Base-by-base conservation (phyloP, 2,113 vertebrate species). In the Mystacornis crossleyi region DNA sequence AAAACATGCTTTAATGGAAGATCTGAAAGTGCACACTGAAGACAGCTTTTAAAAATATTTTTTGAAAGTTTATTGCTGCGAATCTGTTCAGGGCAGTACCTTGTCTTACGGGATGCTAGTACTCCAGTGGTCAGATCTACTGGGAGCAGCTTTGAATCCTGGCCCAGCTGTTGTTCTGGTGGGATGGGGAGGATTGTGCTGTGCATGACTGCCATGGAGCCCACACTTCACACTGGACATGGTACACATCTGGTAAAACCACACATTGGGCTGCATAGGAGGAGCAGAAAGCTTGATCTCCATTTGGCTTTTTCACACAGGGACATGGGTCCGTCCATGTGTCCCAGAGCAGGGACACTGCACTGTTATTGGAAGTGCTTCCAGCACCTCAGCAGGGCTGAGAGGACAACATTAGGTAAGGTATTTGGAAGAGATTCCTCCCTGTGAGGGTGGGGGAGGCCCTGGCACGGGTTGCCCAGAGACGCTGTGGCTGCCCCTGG, bases 261-360 rank as follows among this genome's bases (percentile, higher is more conserved):
- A 25, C 53, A 14, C 1, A 1, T 3, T 36, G 72, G 50, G 42
- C 89, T 90, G 64, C 40, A 10, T 1, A 9, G 0, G 0, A 33
- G 55, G 24, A 53, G 28, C 1, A 3, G 48, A 14, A 15, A 75
- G 40, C 29, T 43, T 81, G 74, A 54, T 29, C 57, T 43, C 54
- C 7, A 2, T 78, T 50, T 64, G 82, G 26, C 65, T 64, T 60
- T 69, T 40, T 82, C 34, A 50, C 25, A 20, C 45, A 31, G 19
- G 2, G 1, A 29, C 43, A 4, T 3, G 23, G 43, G 21, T 69
- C 43, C 0, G 0, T 0, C 38, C 0, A 0, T 0, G 2, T 69
- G 45, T 73, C 50, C 70, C 70, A 61, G 19, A 70, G 47, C 26
- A 29, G 28, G 24, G 36, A 28, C 50, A 19, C 60, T 81, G 79